Evolutionary conservation across 2,797 vertebrate species (phyloP), one percentile per base, ranked within the genome.

Genomic region (Chaetodon trifasciatus): DNA sequence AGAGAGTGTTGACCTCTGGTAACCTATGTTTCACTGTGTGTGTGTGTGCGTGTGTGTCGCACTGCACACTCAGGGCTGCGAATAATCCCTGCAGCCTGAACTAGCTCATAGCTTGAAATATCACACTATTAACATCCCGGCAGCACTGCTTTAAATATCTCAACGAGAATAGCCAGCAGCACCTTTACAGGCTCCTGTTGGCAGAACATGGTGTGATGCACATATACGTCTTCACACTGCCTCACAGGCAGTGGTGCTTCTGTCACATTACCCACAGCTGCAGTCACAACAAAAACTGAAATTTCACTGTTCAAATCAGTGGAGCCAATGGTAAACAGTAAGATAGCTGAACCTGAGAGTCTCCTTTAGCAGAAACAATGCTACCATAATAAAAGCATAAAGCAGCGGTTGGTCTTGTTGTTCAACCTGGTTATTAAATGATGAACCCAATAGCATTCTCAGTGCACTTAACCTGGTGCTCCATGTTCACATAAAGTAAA

Each of bases 11-110:
- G 35, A 71, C 61, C 60, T 71, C 9, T 28, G 32, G 17, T 56
- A 35, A 58, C 23, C 44, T 23, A 12, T 60, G 53, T 57, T 3
- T 64, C 4, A 15, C 12, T 37, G 24, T 66, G 15, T 39, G 40
- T 44, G 39, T 23, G 8, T 42, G 17, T 6, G 13, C 2, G 11
- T 21, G 0, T 58, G 2, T 63, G 62, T 50, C 28, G 62, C 49
- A 56, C 73, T 65, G 23, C 40, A 53, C 44, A 64, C 44, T 57
- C 39, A 46, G n/a, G 1, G 17, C 47, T 55, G 28, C 8, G 63
- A 77, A 82, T 57, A 73, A 56, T 40, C 56, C 49, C 55, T 42
- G 32, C 55, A 67, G 55, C 56, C 23, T 24, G 15, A 71, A 71
- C 62, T 49, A 42, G 55, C 49, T 72, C 49, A 40, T 23, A 24